Evolutionary conservation across 2,797 vertebrate genomes (phyloP).

Genomic region (Kryptopterus vitreolus): DNA sequence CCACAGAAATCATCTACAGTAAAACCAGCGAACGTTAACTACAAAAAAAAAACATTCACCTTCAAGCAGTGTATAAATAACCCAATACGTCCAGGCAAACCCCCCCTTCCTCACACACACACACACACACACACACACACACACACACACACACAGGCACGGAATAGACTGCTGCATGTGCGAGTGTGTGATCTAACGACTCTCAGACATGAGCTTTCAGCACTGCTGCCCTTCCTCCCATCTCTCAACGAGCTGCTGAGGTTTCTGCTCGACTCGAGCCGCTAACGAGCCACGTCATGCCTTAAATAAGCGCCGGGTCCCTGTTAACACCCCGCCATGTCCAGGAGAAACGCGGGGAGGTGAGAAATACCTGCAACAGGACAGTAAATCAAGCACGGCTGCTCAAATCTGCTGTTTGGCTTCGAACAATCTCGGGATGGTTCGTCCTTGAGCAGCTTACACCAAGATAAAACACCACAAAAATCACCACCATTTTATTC

Average conservation of each 20-base stretch:
- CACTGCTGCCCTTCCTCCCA: background rate
- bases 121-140: too few species aligned
- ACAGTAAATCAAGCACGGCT: background rate
- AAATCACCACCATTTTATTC: too few species aligned
- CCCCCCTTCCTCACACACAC: too few species aligned
- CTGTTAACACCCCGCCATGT: background rate
- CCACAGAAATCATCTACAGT: too few species aligned
- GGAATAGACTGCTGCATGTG: background rate
- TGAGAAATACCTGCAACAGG: background rate
- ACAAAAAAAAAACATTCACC: too few species aligned
- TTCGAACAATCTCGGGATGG: background rate
- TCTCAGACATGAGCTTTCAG: conserved; percentile 3
- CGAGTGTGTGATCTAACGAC: background rate
- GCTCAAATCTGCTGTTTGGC: background rate
- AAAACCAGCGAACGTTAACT: too few species aligned
- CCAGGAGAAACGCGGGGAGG: background rate
- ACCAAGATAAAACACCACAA: too few species aligned
- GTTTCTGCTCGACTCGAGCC: background rate
- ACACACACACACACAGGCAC: background rate
- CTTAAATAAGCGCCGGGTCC: background rate
- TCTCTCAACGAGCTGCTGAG: background rate
- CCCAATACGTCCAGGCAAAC: too few species aligned
- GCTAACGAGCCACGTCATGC: conserved; percentile 10
- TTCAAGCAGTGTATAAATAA: too few species aligned
- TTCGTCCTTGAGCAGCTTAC: too few species aligned